phyloP scores from a whole-genome alignment of 2,888 invertebrate genomes.

The Luperina testacea region DNA sequence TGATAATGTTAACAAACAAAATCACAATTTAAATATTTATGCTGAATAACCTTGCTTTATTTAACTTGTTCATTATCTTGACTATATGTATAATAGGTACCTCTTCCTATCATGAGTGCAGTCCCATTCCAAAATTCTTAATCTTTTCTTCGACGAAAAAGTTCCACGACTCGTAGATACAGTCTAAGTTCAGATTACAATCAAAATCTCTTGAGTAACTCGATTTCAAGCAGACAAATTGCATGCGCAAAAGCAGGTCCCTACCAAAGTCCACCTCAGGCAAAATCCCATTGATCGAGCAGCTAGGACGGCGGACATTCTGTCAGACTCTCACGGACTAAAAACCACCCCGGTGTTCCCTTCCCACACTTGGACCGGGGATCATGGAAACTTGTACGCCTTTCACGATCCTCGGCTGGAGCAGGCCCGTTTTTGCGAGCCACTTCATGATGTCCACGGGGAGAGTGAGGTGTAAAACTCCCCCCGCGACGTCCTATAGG shows the following conservation, averaged over 20 bases:
- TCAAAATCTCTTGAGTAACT: not conserved
- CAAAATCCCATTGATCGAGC: not conserved
- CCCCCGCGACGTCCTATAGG: too few relatives aligned
- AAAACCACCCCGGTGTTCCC: too few relatives aligned
- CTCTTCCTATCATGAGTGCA: not conserved
- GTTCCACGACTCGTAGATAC: not conserved
- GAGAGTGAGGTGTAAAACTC: too few relatives aligned
- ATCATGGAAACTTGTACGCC: too few relatives aligned
- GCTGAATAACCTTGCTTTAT: not conserved
- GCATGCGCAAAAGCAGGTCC: not conserved
- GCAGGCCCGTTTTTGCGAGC: too few relatives aligned
- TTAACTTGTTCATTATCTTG: not conserved
- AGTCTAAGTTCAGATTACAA: not conserved
- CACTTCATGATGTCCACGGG: too few relatives aligned
- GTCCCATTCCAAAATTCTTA: not conserved
- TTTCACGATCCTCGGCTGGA: too few relatives aligned
- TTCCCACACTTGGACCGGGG: too few relatives aligned
- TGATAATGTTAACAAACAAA: not conserved
- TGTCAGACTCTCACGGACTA: too few relatives aligned
- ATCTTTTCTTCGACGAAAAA: not conserved
- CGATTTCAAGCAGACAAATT: not conserved
- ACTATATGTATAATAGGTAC: not conserved
- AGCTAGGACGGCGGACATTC: not conserved
- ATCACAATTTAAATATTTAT: not conserved
- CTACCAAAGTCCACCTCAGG: not conserved